phyloP scores from a whole-genome alignment of 53 echinoderm and acorn worm species.

The Paracentrotus lividus region DNA sequence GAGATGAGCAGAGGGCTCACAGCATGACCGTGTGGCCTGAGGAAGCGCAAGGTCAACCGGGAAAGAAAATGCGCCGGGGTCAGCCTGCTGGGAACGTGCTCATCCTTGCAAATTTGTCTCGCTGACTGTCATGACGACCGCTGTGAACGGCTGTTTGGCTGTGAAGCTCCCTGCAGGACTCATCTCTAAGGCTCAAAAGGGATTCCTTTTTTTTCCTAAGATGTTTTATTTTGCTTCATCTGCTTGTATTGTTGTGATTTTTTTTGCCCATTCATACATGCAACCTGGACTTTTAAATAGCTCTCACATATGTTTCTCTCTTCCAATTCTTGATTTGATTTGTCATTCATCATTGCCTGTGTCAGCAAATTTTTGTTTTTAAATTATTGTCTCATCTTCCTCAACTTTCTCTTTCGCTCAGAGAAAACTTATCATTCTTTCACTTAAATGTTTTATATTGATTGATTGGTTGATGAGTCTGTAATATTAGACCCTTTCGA shows the following conservation, averaged over 20 bases:
- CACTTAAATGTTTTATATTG: background rate
- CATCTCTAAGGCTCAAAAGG: background rate
- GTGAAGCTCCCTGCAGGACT: background rate
- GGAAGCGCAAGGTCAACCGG: constrained; percentile 25
- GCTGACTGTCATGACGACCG: constrained; percentile 40
- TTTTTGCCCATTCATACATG: constrained; percentile 29
- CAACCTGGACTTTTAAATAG: background rate
- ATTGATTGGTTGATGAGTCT: no score
- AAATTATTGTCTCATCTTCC: background rate
- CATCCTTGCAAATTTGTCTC: constrained; percentile 59
- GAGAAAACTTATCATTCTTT: background rate
- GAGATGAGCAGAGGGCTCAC: background rate
- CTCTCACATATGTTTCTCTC: background rate
- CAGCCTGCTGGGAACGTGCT: constrained; percentile 52
- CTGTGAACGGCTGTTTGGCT: constrained; percentile 56
- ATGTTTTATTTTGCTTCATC: background rate
- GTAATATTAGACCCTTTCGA: no score
- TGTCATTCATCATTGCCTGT: background rate
- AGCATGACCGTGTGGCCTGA: constrained; percentile 11
- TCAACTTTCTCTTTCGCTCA: background rate
- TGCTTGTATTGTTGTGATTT: constrained; percentile 30
- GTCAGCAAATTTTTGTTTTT: background rate
- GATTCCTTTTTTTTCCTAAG: background rate
- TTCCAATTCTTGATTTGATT: background rate
- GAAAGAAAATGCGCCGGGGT: constrained; percentile 26